Base-by-base conservation (phyloP, 2,113 vertebrate genomes). In the Myxocyprinus asiaticus region DNA sequence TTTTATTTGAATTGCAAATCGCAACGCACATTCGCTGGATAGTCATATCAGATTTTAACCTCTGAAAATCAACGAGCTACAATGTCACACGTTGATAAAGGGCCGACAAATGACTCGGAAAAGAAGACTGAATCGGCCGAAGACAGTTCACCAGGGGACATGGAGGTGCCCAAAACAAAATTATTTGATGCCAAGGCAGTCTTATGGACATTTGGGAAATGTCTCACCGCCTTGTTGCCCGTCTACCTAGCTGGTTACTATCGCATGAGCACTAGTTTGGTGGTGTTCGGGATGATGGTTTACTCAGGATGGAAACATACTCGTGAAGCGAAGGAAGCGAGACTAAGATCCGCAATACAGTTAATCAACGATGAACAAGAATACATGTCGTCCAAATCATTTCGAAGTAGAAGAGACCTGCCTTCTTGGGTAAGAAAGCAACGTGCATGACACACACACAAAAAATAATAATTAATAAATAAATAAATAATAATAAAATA, bases 241-340 rank as follows among this genome's bases (percentile, higher is more conserved):
- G 94, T 95, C 50, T 96, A 96, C 87, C 91, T 96, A 83, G 95
- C 94, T 0, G 95, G 95, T 0, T 95, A 94, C 75, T 93, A 93
- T 83, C 94, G 95, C 15, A 88, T 96, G 77, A 95, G 94, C 85
- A 90, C 95, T 86, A 93, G 94, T 12, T 87, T 96, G 80, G 85
- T 96, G 82, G 88, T 94, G 47, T 93, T 90, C 85, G 95, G 95
- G 17, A 93, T 96, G 87, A 93, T 33, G 22, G 22, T 96, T 7
- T 96, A 96, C 88, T 91, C 95, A 69, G 95, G 95, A 72, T 96
- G 95, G 95, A 94, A 95, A 85, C 91, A 94, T 69, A 89, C 92
- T 61, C 91, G 95, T 12, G 92, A 94, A 0, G 91, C 89, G 78
- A 96, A 96, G 74, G 93, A 94, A 81, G 89, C 86, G 1, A 91